Conservation (phyloP, 2,888 invertebrate species). For the Temnothorax unifasciatus region DNA sequence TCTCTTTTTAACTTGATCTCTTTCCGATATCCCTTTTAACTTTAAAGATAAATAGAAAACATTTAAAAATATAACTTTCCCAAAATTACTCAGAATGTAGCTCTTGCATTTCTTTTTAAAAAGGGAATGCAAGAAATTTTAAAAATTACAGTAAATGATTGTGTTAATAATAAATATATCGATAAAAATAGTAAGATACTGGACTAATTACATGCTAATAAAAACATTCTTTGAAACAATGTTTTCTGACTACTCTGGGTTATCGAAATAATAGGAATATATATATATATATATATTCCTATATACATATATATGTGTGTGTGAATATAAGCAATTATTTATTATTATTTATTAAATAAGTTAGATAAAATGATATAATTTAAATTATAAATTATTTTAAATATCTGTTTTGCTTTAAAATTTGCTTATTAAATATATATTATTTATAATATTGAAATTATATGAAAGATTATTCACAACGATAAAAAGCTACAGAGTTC, state of each 20-base stretch:
- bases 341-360: not conserved
- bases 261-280: not conserved
- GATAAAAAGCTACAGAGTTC: not conserved
- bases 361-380: not conserved
- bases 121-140: too few relatives aligned
- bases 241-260: not conserved
- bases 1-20: not conserved
- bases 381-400: not conserved
- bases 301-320: too few relatives aligned
- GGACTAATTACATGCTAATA: not conserved
- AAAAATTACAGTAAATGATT: not conserved
- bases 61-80: not conserved
- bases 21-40: not conserved
- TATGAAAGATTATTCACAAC: not conserved
- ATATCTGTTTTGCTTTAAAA: not conserved
- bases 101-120: not conserved
- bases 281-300: too few relatives aligned
- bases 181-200: not conserved
- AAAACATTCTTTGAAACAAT: not conserved
- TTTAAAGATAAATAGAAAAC: not conserved
- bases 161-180: not conserved
- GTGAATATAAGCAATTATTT: not conserved
- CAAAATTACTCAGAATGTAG: not conserved
- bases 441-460: not conserved
- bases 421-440: not conserved